Evolutionary conservation across 1,140 invertebrate genomes (phyloP).

Genomic region (Prorops nasuta): DNA sequence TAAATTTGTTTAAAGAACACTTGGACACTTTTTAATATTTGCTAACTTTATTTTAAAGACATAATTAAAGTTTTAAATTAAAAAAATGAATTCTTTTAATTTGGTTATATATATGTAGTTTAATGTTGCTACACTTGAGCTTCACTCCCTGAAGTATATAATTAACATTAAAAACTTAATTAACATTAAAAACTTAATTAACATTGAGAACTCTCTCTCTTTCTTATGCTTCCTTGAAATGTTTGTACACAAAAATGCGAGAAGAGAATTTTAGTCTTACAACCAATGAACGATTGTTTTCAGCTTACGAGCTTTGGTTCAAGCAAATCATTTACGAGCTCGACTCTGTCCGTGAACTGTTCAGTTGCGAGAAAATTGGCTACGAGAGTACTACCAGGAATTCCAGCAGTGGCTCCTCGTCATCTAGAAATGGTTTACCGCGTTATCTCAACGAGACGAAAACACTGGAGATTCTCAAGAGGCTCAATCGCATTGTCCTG

Average conservation of each 20-base stretch:
- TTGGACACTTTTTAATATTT: too few relatives aligned
- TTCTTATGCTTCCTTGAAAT: neutral
- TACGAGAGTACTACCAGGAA: constrained; percentile 15
- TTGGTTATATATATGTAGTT: too few relatives aligned
- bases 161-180: neutral
- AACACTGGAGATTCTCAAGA: constrained; percentile 89
- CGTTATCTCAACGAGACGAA: constrained; percentile 83
- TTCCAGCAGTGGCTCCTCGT: too few relatives aligned
- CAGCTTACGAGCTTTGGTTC: constrained; percentile 99
- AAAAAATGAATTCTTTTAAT: too few relatives aligned
- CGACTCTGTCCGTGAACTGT: constrained; percentile 84
- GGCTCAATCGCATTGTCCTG: constrained; percentile 87
- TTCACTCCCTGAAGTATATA: too few relatives aligned
- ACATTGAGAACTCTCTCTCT: neutral
- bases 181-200: neutral
- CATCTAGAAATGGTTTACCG: constrained; percentile 22
- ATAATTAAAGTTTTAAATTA: too few relatives aligned
- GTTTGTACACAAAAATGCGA: neutral
- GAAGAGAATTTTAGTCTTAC: neutral
- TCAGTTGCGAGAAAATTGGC: constrained; percentile 60
- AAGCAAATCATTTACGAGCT: constrained; percentile 98
- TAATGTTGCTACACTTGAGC: too few relatives aligned
- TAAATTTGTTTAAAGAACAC: too few relatives aligned
- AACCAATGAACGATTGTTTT: constrained; percentile 23
- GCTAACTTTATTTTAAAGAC: too few relatives aligned